Conservation (phyloP, 2,797 vertebrate genomes). For the Sebastes minor region DNA sequence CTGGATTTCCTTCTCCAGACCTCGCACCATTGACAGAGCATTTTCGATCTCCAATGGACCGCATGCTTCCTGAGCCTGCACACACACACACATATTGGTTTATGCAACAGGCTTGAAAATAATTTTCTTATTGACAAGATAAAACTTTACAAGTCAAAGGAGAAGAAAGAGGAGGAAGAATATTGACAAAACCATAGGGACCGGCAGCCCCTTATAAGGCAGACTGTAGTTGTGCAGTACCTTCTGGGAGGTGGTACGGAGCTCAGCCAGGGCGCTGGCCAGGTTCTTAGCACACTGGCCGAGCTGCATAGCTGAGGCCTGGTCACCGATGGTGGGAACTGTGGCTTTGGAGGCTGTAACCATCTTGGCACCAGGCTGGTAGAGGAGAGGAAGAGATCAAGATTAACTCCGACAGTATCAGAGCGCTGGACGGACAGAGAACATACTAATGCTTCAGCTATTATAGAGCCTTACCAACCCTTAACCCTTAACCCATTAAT, state of each 20-base stretch:
- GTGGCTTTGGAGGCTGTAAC: conserved; percentile 95
- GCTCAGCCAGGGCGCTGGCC: conserved; percentile 89
- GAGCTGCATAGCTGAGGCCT: conserved; percentile 98
- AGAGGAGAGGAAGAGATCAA: not conserved
- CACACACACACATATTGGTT: not conserved
- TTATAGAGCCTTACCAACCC: not conserved
- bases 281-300: conserved; percentile 98
- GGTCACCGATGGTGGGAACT: conserved; percentile 93
- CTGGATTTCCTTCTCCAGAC: conserved; percentile 92
- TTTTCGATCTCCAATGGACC: conserved; percentile 97
- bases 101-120: no score
- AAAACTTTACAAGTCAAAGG: not conserved
- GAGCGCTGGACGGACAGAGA: not conserved
- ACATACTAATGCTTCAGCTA: not conserved
- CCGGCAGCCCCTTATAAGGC: no score
- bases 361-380: conserved; percentile 95
- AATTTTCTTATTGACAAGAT: not conserved
- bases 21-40: conserved; percentile 89
- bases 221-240: conserved; percentile 63
- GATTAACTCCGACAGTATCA: not conserved
- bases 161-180: no score
- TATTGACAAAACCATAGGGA: no score
- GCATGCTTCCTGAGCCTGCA: conserved; percentile 95
- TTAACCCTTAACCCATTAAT: no score
- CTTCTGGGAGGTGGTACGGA: conserved; percentile 95